Conservation (phyloP, 2,797 vertebrate species). For the Mormyrus proboscirostris region DNA sequence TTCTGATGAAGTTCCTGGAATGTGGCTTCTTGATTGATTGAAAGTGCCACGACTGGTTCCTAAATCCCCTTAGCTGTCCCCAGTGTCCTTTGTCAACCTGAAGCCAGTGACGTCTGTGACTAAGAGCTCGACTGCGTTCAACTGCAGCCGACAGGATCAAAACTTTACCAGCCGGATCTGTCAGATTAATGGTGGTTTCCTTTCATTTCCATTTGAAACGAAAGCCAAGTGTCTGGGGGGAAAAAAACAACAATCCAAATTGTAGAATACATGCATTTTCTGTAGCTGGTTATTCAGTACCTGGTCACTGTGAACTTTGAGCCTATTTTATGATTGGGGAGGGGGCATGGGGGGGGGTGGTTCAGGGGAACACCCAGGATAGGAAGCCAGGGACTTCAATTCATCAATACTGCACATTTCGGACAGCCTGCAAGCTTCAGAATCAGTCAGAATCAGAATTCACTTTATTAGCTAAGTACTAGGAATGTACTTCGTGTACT, state of each 20-base stretch:
- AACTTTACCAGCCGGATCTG: neutral
- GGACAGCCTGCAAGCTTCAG: neutral
- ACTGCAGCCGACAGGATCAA: neutral
- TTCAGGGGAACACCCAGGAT: neutral
- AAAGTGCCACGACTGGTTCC: neutral
- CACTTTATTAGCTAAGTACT: no score
- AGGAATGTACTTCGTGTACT: no score
- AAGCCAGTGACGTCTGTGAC: neutral
- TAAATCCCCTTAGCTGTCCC: neutral
- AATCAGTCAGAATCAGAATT: no score
- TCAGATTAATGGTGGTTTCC: neutral
- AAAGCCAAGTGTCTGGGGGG: neutral
- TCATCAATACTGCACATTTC: neutral
- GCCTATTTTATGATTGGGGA: neutral
- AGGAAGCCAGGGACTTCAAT: neutral
- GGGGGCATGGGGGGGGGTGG: neutral
- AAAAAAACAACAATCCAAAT: neutral
- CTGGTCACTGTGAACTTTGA: neutral
- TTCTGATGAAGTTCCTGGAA: neutral
- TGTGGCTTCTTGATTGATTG: neutral
- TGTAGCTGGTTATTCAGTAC: neutral
- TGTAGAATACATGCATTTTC: neutral
- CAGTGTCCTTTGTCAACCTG: neutral
- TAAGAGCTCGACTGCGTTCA: neutral
- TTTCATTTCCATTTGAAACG: neutral